phyloP scores from a whole-genome alignment of 2,888 invertebrate species.

The Diarsia mendica region DNA sequence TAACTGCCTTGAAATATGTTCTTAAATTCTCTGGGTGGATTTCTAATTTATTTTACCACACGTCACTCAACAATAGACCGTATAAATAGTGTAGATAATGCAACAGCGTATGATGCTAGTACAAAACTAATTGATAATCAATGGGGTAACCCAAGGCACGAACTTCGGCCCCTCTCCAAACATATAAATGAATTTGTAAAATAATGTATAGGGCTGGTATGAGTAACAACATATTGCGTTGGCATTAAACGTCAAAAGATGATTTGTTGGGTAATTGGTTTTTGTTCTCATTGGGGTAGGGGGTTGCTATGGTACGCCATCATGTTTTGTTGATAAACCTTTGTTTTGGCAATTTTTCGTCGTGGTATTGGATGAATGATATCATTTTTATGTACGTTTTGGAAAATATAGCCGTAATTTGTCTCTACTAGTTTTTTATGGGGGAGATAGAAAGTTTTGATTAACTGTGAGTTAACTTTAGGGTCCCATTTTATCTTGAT shows the following conservation, averaged over 20 bases:
- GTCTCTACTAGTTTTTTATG: slow-evolving; percentile 35
- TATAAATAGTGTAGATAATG: slow-evolving; percentile 89
- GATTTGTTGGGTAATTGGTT: slow-evolving; percentile 90
- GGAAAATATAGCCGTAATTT: slow-evolving; percentile 60
- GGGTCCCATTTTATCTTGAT: slow-evolving; percentile 54
- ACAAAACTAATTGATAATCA: slow-evolving; percentile 90
- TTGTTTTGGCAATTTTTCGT: slow-evolving; percentile 80
- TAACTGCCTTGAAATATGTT: slow-evolving; percentile 69
- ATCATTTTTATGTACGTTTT: slow-evolving; percentile 65
- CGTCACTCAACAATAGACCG: slow-evolving; percentile 79
- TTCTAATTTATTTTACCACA: slow-evolving; percentile 73
- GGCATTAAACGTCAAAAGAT: slow-evolving; percentile 89
- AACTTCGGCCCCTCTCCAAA: slow-evolving; percentile 76
- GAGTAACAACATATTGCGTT: slow-evolving; percentile 88
- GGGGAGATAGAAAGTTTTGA: slow-evolving; percentile 61
- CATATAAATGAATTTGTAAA: slow-evolving; percentile 87
- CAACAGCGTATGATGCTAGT: slow-evolving; percentile 86
- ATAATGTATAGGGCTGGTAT: slow-evolving; percentile 79
- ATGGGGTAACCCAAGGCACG: slow-evolving; percentile 76
- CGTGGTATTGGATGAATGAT: slow-evolving; percentile 71
- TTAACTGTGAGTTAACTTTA: slow-evolving; percentile 52
- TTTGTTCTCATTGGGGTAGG: slow-evolving; percentile 83
- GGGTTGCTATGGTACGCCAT: slow-evolving; percentile 82
- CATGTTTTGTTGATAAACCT: slow-evolving; percentile 85
- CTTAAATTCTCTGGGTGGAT: slow-evolving; percentile 63